Base-by-base conservation (phyloP, 2,888 invertebrate genomes). In the Pheosia gnoma region DNA sequence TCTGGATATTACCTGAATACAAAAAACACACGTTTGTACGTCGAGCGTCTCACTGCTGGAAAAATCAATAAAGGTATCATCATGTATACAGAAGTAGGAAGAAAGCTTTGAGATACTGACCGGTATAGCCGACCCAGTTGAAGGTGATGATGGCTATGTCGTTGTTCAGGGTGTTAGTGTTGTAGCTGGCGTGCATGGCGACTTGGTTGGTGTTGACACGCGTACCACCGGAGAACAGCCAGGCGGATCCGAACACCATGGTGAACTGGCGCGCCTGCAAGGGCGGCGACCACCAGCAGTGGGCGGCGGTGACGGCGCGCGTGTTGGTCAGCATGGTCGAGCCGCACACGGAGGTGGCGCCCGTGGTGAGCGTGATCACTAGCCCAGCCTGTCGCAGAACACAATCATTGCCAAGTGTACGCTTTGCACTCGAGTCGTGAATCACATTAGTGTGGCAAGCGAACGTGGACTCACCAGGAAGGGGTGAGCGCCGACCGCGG, bases 281-380 rank as follows among this genome's bases (percentile, higher is more conserved):
- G 47, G 62, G 61, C 0, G 78, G 73, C 36, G 81, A 79, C n/a
- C 63, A 70, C 84, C 84, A 86, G 78, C 86, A 86, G 58, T 82
- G 81, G 0, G 78, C 86, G 0, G 86, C 82, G 0, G 85, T 86
- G 47, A 84, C 68, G 10, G 76, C 64, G 3, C 79, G 79, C 4
- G 70, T 81, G 64, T 73, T 63, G 55, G 79, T 73, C 8, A 85
- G 58, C 60, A 94, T 82, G 1, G 90, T 85, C 0, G 82, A 79
- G 0, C 85, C 86, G 64, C 85, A 85, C 0, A 87, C 78, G 0
- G 86, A 85, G 0, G 75, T 77, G 11, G 61, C 65, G 0, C 80
- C 82, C 2, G 66, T 66, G 0, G 75, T 67, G 52, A 89, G 66
- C 0, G 67, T 57, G 25, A 89, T 78, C 5, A 84, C 59, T 5